These are phyloP conservation scores for Hyles vespertilio DNA, from an alignment of 1,140 invertebrate species.

Conservation along the genomic window DNA sequence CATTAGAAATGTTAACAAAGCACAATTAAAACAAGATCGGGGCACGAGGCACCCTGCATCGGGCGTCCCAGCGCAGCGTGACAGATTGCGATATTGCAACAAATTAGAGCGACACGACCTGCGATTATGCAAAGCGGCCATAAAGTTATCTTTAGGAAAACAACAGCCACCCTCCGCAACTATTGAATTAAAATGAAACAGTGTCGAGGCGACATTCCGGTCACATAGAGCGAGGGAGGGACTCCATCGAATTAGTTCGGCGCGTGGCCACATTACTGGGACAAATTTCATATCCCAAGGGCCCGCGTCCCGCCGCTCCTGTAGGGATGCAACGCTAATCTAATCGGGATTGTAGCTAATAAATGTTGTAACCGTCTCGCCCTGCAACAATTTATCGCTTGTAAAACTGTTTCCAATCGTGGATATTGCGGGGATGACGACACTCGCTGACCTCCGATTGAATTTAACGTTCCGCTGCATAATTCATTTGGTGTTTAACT, in stretches of 20 bases:
- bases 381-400: conserved; percentile 68
- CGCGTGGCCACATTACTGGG: conserved; percentile 73
- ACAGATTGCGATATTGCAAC: conserved; percentile 68
- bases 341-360: conserved; percentile 73
- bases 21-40: not conserved
- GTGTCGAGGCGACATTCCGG: conserved; percentile 62
- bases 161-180: conserved; percentile 57
- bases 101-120: conserved; percentile 57
- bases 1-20: conserved; percentile 2
- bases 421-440: conserved; percentile 61
- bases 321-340: conserved; percentile 68
- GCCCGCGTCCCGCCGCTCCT: conserved; percentile 20
- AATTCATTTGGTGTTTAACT: conserved; percentile 25
- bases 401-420: conserved; percentile 74
- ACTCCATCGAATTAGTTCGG: conserved; percentile 69
- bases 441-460: conserved; percentile 54
- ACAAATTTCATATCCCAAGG: conserved; percentile 65
- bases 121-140: conserved; percentile 70
- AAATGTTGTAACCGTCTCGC: conserved; percentile 67
- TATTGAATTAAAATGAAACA: conserved; percentile 74
- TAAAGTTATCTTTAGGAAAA: conserved; percentile 71
- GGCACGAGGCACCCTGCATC: not conserved
- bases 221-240: conserved; percentile 64
- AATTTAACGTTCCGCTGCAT: conserved; percentile 58
- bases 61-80: conserved; percentile 31